Percentiles rank a stretch among this genome's conserved stretches.
Evolutionary conservation across 2,888 invertebrate species (phyloP).

Genomic region (Caenorhabditis doughertyi): DNA sequence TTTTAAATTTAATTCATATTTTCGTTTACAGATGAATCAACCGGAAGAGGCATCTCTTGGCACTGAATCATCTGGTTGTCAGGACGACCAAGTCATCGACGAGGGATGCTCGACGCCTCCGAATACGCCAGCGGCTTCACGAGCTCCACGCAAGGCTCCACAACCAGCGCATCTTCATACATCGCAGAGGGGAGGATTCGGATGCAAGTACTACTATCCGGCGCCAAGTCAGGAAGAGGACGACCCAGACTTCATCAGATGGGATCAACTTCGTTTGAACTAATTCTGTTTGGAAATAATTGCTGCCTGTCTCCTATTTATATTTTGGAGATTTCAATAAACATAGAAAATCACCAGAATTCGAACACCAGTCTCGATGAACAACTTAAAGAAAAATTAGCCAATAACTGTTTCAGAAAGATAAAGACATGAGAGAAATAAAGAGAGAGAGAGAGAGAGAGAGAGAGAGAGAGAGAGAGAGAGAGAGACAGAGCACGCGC

Average conservation of each 20-base stretch:
- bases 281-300: neutral
- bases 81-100: neutral
- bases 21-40: neutral
- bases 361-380: too few relatives aligned
- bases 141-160: too few relatives aligned
- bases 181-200: conserved; percentile 9
- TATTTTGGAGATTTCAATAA: neutral
- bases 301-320: neutral
- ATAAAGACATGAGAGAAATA: too few relatives aligned
- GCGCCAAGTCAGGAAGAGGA: neutral
- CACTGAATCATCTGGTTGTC: neutral
- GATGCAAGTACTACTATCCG: conserved; percentile 9
- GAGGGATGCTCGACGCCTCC: neutral
- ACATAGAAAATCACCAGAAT: neutral
- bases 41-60: neutral
- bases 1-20: neutral
- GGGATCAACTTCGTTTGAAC: neutral
- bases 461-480: too few relatives aligned
- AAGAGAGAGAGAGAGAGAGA: too few relatives aligned
- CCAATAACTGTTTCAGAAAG: too few relatives aligned
- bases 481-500: too few relatives aligned
- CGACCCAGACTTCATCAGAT: neutral
- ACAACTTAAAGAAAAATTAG: too few relatives aligned
- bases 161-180: neutral
- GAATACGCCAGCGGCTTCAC: too few relatives aligned